Evolutionary conservation across 2,888 invertebrate genomes (phyloP), one percentile per base, ranked within the genome.

Genomic region (Perithous albicinctus): DNA sequence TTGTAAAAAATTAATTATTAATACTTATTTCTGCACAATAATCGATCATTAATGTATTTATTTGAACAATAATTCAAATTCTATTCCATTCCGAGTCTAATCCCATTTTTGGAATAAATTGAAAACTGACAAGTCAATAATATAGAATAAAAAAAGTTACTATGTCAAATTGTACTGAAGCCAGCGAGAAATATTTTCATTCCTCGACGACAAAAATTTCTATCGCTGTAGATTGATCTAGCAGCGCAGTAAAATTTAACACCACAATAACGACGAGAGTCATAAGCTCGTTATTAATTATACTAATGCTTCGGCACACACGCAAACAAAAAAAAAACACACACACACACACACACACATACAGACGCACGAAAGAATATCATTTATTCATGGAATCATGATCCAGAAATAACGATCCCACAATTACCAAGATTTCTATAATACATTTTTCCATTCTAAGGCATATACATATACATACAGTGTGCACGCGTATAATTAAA

Each of bases 341-440:
- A 7, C 18, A 20, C 35, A 32, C 18, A 35, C 18, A 18, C 4
- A 56, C 56, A 56, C 20, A 63, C n/a, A 12, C 20, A 41, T n/a
- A 10, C 2, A 59, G 5, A 1, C 18, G 8, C 3, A 15, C 18
- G 12, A 63, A 63, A n/a, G n/a, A n/a, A n/a, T n/a, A n/a, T 63
- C 15, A 78, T 67, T 67, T 70, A 76, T 80, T 79, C 74, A 74
- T 79, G 54, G n/a, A 74, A 64, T 66, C 72, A 72, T 38, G 35
- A 66, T 72, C 54, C 64, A 64, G 70, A 80, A 66, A 79, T 63
- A 79, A 74, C 26, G 35, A 63, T 63, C 66, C 35, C 10, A 54
- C 64, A 69, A 80, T 75, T 69, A 64, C 70, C 20, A 20, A 64
- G 46, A 46, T 48, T 46, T 41, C 35, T 51, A 66, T 35, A 23